phyloP scores from a whole-genome alignment of 2,888 invertebrate species.

The Tridacna gigas region DNA sequence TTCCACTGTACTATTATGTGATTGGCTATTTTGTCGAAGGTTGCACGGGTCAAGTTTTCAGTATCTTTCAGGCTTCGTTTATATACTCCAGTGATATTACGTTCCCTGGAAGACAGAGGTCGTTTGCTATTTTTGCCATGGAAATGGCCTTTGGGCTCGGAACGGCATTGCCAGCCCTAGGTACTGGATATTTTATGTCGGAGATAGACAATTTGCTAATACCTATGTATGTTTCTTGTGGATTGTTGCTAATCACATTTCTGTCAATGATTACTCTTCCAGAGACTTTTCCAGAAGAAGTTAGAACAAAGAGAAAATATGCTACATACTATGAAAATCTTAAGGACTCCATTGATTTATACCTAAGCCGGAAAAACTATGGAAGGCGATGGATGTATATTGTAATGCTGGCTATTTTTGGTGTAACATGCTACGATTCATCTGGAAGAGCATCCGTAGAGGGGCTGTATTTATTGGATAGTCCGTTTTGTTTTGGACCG shows the following conservation, averaged over 20 bases:
- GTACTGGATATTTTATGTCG: conserved; percentile 63
- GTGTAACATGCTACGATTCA: conserved; percentile 33
- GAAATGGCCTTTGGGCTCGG: conserved; percentile 57
- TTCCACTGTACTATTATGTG: conserved; percentile 49
- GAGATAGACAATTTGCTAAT: conserved; percentile 47
- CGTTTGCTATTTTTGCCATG: conserved; percentile 53
- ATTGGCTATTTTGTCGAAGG: conserved; percentile 62
- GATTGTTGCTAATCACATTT: conserved; percentile 31
- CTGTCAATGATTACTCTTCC: conserved; percentile 53
- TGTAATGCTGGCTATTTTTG: conserved; percentile 39
- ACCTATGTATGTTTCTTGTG: conserved; percentile 33
- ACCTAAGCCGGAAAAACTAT: conserved; percentile 38
- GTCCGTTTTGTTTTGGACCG: conserved; percentile 69
- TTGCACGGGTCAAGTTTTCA: conserved; percentile 56
- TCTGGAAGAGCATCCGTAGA: conserved; percentile 58
- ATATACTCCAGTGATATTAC: conserved; percentile 65
- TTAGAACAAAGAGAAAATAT: conserved; percentile 22
- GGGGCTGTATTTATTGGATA: conserved; percentile 62
- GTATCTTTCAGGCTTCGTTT: conserved; percentile 47
- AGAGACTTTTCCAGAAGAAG: conserved; percentile 48
- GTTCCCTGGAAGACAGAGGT: conserved; percentile 50
- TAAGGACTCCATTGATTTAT: conserved; percentile 57
- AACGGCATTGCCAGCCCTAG: conserved; percentile 38
- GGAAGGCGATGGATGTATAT: conserved; percentile 57
- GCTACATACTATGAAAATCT: conserved; percentile 43